A percentile compares a stretch with the other conserved stretches of the same genome.
phyloP scores from a whole-genome alignment of 2,888 invertebrate genomes.

The Blastobasis adustella region DNA sequence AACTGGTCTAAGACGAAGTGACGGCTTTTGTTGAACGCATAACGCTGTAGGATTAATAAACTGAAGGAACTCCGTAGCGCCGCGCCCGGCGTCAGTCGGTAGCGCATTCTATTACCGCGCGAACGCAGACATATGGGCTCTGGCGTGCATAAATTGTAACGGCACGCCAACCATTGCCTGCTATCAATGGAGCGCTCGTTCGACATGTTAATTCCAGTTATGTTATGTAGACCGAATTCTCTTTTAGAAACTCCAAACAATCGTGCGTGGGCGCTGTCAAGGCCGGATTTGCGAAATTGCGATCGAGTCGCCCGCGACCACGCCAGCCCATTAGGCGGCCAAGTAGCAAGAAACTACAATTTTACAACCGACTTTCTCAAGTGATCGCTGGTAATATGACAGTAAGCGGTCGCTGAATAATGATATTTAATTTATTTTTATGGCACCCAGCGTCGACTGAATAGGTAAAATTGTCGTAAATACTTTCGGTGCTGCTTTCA shows the following conservation, averaged over 20 bases:
- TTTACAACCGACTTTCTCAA: too few relatives aligned
- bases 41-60: too few relatives aligned
- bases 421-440: too few relatives aligned
- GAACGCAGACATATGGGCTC: slow-evolving; percentile 7
- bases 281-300: slow-evolving; percentile 11
- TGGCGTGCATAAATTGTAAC: slow-evolving; percentile 10
- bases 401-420: too few relatives aligned
- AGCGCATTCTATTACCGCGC: neutral
- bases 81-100: slow-evolving; percentile 13
- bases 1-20: slow-evolving; percentile 19
- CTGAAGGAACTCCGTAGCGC: too few relatives aligned
- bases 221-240: slow-evolving; percentile 15
- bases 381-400: too few relatives aligned
- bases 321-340: too few relatives aligned
- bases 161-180: slow-evolving; percentile 2
- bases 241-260: slow-evolving; percentile 17
- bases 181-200: slow-evolving; percentile 12
- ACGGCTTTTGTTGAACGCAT: slow-evolving; percentile 6
- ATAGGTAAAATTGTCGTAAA: too few relatives aligned
- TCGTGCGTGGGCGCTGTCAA: slow-evolving; percentile 13
- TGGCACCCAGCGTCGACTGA: too few relatives aligned
- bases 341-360: too few relatives aligned
- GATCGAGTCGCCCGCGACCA: neutral
- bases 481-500: too few relatives aligned
- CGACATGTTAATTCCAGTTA: slow-evolving; percentile 10